Evolutionary conservation across 2,113 vertebrate species (phyloP).

Genomic region (Thamnophis sirtalis): DNA sequence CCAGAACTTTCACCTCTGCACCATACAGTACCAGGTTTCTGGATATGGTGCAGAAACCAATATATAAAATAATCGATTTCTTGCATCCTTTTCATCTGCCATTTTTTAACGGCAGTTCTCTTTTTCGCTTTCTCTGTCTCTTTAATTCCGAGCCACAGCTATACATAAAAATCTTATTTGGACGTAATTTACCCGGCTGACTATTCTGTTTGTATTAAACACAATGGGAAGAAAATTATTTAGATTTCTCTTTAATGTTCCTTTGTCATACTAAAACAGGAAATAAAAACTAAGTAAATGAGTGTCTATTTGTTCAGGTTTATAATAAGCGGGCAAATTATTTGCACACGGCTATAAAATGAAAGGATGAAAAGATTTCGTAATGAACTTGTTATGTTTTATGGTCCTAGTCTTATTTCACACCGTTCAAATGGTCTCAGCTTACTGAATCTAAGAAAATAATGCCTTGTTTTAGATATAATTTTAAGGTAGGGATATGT

Average conservation of each 20-base stretch:
- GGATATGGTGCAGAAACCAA: not conserved
- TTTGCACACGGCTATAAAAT: constrained; percentile 55
- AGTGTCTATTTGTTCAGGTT: constrained; percentile 49
- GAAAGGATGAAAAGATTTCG: constrained; percentile 40
- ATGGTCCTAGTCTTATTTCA: constrained; percentile 45
- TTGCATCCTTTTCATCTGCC: not conserved
- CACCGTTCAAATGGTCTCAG: constrained; percentile 31
- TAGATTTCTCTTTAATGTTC: constrained; percentile 39
- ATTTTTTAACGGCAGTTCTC: not conserved
- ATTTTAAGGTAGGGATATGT: not conserved
- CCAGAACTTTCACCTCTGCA: not conserved
- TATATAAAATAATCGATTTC: not conserved
- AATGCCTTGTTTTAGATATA: not conserved
- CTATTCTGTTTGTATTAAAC: constrained; percentile 28
- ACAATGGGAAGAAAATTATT: constrained; percentile 30
- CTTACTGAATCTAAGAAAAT: constrained; percentile 2
- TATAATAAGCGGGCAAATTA: constrained; percentile 37
- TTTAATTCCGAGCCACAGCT: not conserved
- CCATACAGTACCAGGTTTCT: not conserved
- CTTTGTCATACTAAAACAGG: constrained; percentile 22
- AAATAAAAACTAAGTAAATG: constrained; percentile 32
- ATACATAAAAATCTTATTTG: not conserved
- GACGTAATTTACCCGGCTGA: not conserved
- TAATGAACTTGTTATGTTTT: constrained; percentile 58
- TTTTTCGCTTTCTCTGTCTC: not conserved